phyloP scores from a whole-genome alignment of 1,140 invertebrate species.

The Halictus rubicundus region DNA sequence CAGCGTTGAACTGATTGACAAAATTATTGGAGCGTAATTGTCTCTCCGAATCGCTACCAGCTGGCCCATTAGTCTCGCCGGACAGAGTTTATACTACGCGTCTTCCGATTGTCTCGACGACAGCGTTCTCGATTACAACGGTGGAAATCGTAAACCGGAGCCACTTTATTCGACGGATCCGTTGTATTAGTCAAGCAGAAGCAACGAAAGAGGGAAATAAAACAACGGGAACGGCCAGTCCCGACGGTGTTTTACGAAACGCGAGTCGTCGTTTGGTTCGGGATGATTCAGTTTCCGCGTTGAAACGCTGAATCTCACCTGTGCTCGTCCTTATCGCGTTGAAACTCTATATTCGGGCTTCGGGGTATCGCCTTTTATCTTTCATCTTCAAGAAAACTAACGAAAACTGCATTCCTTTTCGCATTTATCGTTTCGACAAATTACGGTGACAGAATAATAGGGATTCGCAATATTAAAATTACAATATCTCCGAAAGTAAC shows the following conservation, averaged over 20 bases:
- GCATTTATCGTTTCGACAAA: not conserved
- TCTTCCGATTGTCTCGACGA: constrained; percentile 4
- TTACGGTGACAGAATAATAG: too few relatives aligned
- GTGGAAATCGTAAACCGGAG: constrained; percentile 28
- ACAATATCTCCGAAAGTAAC: too few relatives aligned
- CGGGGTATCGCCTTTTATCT: not conserved
- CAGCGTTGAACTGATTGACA: too few relatives aligned
- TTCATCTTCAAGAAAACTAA: not conserved
- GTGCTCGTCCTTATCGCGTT: not conserved
- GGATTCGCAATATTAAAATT: too few relatives aligned
- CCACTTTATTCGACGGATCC: constrained; percentile 34
- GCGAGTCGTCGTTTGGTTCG: constrained; percentile 1
- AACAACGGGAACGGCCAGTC: constrained; percentile 17
- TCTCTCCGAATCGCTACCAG: constrained; percentile 1
- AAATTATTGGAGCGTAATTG: constrained; percentile 25
- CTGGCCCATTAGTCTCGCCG: not conserved
- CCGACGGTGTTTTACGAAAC: constrained; percentile 36
- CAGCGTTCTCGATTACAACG: constrained; percentile 18
- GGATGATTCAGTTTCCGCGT: constrained; percentile 26
- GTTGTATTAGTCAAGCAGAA: not conserved
- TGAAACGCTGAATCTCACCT: not conserved
- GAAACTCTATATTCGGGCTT: not conserved
- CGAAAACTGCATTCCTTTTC: not conserved
- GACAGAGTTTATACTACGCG: not conserved
- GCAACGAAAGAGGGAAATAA: constrained; percentile 20